Conservation (phyloP, 2,113 vertebrate species). For the Rattus rattus region DNA sequence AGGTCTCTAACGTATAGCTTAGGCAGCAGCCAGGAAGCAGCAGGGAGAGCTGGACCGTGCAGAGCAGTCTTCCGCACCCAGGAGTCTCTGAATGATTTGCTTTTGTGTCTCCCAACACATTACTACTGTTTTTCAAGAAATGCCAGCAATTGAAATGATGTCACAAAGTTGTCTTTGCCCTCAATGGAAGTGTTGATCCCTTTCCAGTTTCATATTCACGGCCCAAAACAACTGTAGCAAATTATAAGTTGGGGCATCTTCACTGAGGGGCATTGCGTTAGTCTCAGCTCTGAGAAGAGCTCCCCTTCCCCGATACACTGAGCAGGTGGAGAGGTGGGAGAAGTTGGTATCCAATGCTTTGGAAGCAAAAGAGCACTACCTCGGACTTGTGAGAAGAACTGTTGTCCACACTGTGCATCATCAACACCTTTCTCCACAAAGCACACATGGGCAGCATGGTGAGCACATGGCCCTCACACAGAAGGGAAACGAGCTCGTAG, state of each 20-base stretch:
- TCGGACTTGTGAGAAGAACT: background rate
- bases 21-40: background rate
- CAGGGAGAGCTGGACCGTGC: no score
- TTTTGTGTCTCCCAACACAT: fast-evolving
- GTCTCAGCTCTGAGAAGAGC: background rate
- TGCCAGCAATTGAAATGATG: background rate
- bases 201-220: fast-evolving
- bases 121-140: fast-evolving
- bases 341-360: fast-evolving
- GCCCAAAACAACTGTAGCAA: background rate
- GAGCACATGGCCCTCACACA: background rate
- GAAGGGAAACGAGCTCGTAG: background rate
- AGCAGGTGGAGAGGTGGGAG: fast-evolving
- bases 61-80: background rate
- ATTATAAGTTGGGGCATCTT: no score
- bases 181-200: fast-evolving
- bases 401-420: fast-evolving
- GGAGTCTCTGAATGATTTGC: background rate
- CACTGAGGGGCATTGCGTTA: fast-evolving
- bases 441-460: no score
- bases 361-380: fast-evolving
- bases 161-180: fast-evolving
- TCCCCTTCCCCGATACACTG: no score
- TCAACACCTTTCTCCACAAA: background rate
- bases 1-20: background rate